Conservation (phyloP, 2,888 invertebrate genomes). For the Mythimna ferrago region DNA sequence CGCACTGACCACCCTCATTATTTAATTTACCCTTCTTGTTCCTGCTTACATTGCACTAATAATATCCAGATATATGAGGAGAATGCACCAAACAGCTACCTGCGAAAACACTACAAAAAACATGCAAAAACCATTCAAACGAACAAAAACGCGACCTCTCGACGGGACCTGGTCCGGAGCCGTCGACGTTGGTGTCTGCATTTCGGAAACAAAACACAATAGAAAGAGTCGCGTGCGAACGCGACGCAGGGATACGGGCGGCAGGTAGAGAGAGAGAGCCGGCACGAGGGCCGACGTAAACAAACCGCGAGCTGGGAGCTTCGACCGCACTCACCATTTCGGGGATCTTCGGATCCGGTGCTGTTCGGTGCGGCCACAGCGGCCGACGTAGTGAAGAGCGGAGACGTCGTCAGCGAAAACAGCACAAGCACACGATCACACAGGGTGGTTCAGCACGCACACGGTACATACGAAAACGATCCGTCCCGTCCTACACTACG, state of each 20-base stretch:
- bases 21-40: constrained; percentile 70
- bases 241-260: constrained; percentile 87
- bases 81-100: constrained; percentile 79
- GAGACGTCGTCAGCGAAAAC: constrained; percentile 81
- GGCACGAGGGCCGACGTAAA: constrained; percentile 88
- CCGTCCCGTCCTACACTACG: constrained; percentile 90
- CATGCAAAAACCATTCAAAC: constrained; percentile 81
- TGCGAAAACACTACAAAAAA: constrained; percentile 87
- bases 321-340: constrained; percentile 90
- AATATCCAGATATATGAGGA: constrained; percentile 74
- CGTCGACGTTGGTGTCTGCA: constrained; percentile 88
- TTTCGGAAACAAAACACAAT: constrained; percentile 90
- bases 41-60: constrained; percentile 52
- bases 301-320: constrained; percentile 88
- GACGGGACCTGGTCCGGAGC: constrained; percentile 82
- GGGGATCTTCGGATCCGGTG: constrained; percentile 83
- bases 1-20: constrained; percentile 79
- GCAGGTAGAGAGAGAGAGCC: constrained; percentile 88
- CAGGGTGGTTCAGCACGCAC: constrained; percentile 82
- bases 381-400: constrained; percentile 87
- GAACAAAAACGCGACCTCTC: constrained; percentile 86
- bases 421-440: constrained; percentile 84
- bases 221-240: constrained; percentile 88
- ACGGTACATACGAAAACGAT: constrained; percentile 82
- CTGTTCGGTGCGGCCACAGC: constrained; percentile 76